Conservation (phyloP, 1,140 invertebrate species). For the Drosophila mojavensis region DNA sequence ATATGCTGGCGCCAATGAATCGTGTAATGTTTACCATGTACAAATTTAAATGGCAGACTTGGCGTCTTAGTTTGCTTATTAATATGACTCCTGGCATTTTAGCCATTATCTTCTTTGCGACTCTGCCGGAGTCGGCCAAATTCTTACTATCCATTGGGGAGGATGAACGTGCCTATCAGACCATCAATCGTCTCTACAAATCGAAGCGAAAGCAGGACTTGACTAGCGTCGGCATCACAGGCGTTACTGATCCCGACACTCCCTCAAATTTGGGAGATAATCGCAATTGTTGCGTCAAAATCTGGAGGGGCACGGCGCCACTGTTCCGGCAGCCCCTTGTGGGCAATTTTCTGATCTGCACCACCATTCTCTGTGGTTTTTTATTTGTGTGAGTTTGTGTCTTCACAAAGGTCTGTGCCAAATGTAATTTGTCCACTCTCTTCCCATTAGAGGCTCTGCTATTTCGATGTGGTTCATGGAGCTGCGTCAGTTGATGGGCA, state of each 20-base stretch:
- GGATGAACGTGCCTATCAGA: slow-evolving; percentile 11
- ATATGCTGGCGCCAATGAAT: slow-evolving; percentile 4
- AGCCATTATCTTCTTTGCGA: not conserved
- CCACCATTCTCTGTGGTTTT: not conserved
- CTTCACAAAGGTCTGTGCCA: not conserved
- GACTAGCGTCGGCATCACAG: slow-evolving; percentile 14
- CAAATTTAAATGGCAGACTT: not conserved
- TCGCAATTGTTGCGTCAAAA: not conserved
- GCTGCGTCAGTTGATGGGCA: not conserved
- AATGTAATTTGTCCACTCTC: not conserved
- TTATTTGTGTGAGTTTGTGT: slow-evolving; percentile 32
- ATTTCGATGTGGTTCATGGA: slow-evolving; percentile 19
- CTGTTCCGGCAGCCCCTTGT: slow-evolving; percentile 15
- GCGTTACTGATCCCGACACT: not conserved
- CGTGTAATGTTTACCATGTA: not conserved
- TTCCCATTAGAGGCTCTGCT: slow-evolving; percentile 19
- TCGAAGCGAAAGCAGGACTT: slow-evolving; percentile 1
- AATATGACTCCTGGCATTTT: slow-evolving; percentile 7
- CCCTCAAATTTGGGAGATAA: not conserved
- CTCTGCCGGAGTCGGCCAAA: slow-evolving; percentile 31
- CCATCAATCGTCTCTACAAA: slow-evolving; percentile 10
- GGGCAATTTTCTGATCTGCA: not conserved
- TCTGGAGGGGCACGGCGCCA: slow-evolving; percentile 24
- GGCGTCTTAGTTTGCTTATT: slow-evolving; percentile 23
- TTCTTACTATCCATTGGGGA: slow-evolving; percentile 15